Base-by-base conservation (phyloP, 2,113 vertebrate genomes). In the Rana temporaria region DNA sequence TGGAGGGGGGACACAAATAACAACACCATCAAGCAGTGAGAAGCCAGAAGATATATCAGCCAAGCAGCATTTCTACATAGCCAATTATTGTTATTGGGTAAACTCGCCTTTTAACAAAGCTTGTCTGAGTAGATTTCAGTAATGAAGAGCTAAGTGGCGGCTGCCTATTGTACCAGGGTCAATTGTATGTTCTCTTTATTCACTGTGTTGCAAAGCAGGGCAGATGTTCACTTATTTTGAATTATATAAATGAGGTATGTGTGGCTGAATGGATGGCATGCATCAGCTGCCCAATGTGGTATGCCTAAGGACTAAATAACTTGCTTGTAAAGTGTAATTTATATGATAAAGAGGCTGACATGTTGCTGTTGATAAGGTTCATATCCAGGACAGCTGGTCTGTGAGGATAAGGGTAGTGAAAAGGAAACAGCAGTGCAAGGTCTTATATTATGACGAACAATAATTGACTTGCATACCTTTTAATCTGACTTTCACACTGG, bases 271-370 rank as follows among this genome's bases (percentile, higher is more conserved):
- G 62, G 66, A 75, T 60, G n/a, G 71, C 71, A 56, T n/a, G 55
- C 56, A 76, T 83, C 81, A 76, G 81, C 72, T 76, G 32, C 24
- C 70, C 30, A 83, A 26, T 63, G 30, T 67, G 42, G 52, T 30
- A 68, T 60, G 17, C 30, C 32, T 12, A 42, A n/a, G 20, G 52
- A 59, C 52, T 68, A 55, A 76, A 59, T 67, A 83, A 60, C 72
- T 67, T 59, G 63, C 72, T 60, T 60, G 53, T 67, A 76, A 83
- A 83, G n/a, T 68, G 63, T 68, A 67, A 83, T 83, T 76, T 83
- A 83, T 83, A 76, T 83, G 81, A 83, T 83, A 83, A 83, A 83
- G 74, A 83, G 81, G 70, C 72, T 60, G 63, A 57, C 52, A n/a
- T 64, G 68, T 16, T 68, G 20, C 52, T 16, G 72, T 5, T 76